A percentile compares a stretch with the other conserved stretches of the same genome.
phyloP scores from a whole-genome alignment of 2,113 vertebrate species.

The Neolamprologus caudopunctatus region DNA sequence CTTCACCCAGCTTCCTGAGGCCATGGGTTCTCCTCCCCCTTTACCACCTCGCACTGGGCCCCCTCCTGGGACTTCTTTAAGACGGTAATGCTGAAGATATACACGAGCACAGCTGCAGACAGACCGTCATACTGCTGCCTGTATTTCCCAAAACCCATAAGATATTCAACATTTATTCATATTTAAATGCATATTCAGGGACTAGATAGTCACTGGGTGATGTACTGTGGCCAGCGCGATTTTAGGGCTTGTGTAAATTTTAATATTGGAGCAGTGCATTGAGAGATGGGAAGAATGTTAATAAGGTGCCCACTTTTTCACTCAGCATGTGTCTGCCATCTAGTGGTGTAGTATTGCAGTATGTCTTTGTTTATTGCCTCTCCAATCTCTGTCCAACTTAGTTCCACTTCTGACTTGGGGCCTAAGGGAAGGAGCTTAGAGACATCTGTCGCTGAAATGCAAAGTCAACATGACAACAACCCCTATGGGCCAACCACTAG shows the following conservation, averaged over 20 bases:
- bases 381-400: slow-evolving; percentile 41
- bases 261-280: slow-evolving; percentile 52
- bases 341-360: slow-evolving; percentile 23
- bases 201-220: slow-evolving; percentile 26
- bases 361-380: neutral
- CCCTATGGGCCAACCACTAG: slow-evolving; percentile 74
- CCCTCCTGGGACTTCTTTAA: slow-evolving; percentile 80
- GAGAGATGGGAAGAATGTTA: slow-evolving; percentile 54
- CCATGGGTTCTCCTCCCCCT: slow-evolving; percentile 87
- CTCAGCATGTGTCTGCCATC: slow-evolving; percentile 32
- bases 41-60: slow-evolving; percentile 91
- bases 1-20: slow-evolving; percentile 96
- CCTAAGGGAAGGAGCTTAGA: slow-evolving; percentile 84
- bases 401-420: slow-evolving; percentile 90
- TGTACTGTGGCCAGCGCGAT: slow-evolving; percentile 25
- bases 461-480: slow-evolving; percentile 75
- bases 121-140: neutral
- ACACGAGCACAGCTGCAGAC: neutral
- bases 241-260: slow-evolving; percentile 57
- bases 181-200: slow-evolving; percentile 36
- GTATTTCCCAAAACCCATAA: neutral
- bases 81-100: slow-evolving; percentile 68
- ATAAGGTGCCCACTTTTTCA: neutral
- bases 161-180: slow-evolving; percentile 16
- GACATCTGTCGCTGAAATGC: slow-evolving; percentile 75